Base-by-base conservation (phyloP, 2,888 invertebrate species). In the Chymomyza amoena region DNA sequence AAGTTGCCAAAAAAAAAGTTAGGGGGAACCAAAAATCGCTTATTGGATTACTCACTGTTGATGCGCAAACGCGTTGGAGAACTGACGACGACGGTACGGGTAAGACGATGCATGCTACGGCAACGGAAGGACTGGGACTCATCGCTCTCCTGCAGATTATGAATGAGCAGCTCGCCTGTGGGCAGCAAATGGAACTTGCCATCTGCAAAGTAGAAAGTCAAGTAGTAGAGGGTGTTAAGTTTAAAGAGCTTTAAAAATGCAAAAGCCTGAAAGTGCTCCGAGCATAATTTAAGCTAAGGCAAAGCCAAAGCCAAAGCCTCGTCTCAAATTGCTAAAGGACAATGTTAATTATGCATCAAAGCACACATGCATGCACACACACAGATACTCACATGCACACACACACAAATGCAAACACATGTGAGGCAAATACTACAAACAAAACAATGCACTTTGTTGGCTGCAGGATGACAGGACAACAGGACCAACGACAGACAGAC, bases 111-210 rank as follows among this genome's bases (percentile, higher is more conserved):
- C 94, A 95, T 94, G 79, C 95, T 95, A 80, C 95, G 93, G 90
- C 95, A 95, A 84, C 95, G 93, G 91, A 95, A 95, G 70, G 94
- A 93, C 72, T 94, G 94, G 91, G 94, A 95, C 90, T 95, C 95
- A 91, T 95, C 95, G 91, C 93, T 94, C 91, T 94, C 95, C 90
- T 95, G 95, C 84, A 95, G 92, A 90, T 95, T 94, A 92, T 95
- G 95, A 77, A 95, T 94, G 82, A 95, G 93, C 79, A 96, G 93
- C 90, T 95, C 95, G 71, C 95, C 95, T 69, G 95, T 94, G 77
- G 95, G 95, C 86, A 95, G 92, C 85, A 95, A 93, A 92, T 95
- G 95, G 91, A 94, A 95, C 91, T 95, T 95, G 76, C 95, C 95
- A 92, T 95, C 95, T 95, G 93, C 67, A 45, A 51, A 69, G 50